Conservation (phyloP, 2,888 invertebrate species). For the Idaea straminata region DNA sequence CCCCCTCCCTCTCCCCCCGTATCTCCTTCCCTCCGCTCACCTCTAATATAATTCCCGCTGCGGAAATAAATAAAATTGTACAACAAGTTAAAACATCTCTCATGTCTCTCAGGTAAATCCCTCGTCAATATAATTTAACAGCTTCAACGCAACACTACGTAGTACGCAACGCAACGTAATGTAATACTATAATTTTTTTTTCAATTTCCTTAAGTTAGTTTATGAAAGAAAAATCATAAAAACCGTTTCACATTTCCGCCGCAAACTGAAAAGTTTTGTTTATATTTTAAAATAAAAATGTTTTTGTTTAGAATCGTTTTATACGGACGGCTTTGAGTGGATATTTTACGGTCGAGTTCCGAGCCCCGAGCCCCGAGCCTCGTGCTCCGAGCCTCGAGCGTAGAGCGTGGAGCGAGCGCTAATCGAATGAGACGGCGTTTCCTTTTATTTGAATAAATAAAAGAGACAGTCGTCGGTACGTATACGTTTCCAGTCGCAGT, state of each 20-base stretch:
- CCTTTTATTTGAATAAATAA: constrained; percentile 1
- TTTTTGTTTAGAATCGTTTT: constrained; percentile 1
- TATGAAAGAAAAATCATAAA: neutral
- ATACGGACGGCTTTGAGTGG: neutral
- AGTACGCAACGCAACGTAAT: too few species aligned
- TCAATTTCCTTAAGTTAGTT: neutral
- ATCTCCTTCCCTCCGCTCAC: constrained; percentile 5
- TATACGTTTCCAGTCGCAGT: neutral
- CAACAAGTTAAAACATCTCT: constrained; percentile 7
- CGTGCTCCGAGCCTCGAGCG: too few species aligned
- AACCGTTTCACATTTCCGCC: neutral
- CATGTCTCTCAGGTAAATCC: neutral
- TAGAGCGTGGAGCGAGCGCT: neutral
- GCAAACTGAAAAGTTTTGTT: neutral
- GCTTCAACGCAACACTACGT: neutral
- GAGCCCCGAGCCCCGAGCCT: neutral
- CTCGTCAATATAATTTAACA: neutral
- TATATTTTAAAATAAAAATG: neutral
- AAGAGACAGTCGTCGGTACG: neutral
- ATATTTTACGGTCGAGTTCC: neutral
- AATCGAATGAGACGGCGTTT: neutral
- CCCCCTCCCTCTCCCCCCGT: constrained; percentile 8
- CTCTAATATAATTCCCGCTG: constrained; percentile 14
- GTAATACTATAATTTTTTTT: neutral
- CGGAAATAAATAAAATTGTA: constrained; percentile 22